phyloP scores from a whole-genome alignment of 1,140 invertebrate species.

The Diuraphis noxia region DNA sequence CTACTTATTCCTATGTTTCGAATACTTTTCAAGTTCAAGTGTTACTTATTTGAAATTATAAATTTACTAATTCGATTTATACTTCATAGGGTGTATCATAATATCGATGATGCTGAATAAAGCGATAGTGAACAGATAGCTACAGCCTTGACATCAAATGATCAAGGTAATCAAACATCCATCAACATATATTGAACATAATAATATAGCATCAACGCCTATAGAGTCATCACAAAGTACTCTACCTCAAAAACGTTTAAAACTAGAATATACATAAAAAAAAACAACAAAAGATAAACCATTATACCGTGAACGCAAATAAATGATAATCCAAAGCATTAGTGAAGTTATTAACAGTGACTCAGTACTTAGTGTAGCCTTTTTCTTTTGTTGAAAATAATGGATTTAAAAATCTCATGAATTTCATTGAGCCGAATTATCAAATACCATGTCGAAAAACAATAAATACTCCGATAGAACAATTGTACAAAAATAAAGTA shows the following conservation, averaged over 20 bases:
- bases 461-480: background rate
- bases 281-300: conserved; percentile 12
- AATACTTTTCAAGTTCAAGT: too few species aligned
- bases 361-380: background rate
- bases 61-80: too few species aligned
- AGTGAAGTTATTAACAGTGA: background rate
- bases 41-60: too few species aligned
- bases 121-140: too few species aligned
- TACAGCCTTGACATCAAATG: too few species aligned
- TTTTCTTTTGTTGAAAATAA: conserved; percentile 7
- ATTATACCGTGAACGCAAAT: background rate
- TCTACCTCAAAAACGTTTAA: background rate
- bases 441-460: background rate
- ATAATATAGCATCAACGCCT: background rate
- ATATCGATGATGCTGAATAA: too few species aligned
- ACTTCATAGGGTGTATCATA: too few species aligned
- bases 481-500: background rate
- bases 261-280: background rate
- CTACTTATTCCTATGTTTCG: too few species aligned
- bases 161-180: too few species aligned
- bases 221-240: background rate
- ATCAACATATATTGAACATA: background rate
- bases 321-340: background rate
- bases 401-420: background rate
- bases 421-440: background rate